A percentile compares a stretch with the other conserved stretches of the same genome.
phyloP scores from a whole-genome alignment of 2,888 invertebrate species.

The Scaptomyza tumidula region DNA sequence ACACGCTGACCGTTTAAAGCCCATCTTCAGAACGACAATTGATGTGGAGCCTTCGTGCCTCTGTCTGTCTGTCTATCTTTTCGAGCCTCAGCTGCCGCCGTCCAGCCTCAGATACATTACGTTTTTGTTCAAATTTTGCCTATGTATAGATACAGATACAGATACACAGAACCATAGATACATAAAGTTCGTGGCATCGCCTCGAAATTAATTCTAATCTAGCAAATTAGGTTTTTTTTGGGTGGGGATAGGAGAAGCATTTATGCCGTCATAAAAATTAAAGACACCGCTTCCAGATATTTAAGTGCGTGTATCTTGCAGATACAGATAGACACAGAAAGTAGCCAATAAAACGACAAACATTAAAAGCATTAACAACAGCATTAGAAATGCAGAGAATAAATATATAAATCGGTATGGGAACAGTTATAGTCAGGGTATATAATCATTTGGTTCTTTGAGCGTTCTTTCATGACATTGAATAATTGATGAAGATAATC shows the following conservation, averaged over 20 bases:
- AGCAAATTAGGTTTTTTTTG: constrained; percentile 67
- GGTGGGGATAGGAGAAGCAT: constrained; percentile 40
- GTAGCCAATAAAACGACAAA: constrained; percentile 73
- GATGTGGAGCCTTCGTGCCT: constrained; percentile 64
- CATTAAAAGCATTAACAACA: constrained; percentile 78
- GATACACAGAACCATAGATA: too few species aligned
- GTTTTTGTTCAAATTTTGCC: constrained; percentile 58
- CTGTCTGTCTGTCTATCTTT: constrained; percentile 14
- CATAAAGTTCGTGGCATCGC: constrained; percentile 32
- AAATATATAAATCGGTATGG: constrained; percentile 1
- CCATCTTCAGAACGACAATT: constrained; percentile 75
- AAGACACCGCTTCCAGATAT: constrained; percentile 67
- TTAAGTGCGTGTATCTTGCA: constrained; percentile 53
- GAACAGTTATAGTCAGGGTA: constrained; percentile 4
- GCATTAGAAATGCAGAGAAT: constrained; percentile 63
- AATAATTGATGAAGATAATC: constrained; percentile 57
- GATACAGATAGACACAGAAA: constrained; percentile 11
- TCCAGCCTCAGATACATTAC: constrained; percentile 15
- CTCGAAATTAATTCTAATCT: constrained; percentile 80
- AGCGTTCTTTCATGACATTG: constrained; percentile 36
- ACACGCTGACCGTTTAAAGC: constrained; percentile 46
- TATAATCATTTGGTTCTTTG: constrained; percentile 11
- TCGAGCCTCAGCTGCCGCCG: constrained; percentile 4
- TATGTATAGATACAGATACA: constrained; percentile 20
- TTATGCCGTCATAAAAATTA: constrained; percentile 79